phyloP scores from a whole-genome alignment of 2,113 vertebrate genomes.

The Argyrosomus japonicus region DNA sequence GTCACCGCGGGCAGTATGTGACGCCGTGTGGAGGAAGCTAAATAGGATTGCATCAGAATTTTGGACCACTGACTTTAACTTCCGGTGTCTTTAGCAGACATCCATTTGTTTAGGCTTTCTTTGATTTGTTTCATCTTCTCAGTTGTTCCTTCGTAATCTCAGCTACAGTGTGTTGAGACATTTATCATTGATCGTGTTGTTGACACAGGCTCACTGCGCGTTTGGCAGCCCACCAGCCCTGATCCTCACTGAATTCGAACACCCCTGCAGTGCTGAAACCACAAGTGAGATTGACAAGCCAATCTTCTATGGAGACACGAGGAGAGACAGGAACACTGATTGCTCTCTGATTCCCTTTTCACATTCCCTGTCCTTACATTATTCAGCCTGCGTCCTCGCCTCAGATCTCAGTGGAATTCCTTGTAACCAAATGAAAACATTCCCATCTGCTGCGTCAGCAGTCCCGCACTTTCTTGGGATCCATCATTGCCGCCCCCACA shows the following conservation, averaged over 20 bases:
- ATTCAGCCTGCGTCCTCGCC: constrained; percentile 42
- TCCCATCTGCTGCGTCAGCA: constrained; percentile 78
- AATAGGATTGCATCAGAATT: constrained; percentile 36
- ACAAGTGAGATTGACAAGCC: constrained; percentile 55
- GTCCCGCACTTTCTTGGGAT: constrained; percentile 63
- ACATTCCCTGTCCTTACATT: constrained; percentile 35
- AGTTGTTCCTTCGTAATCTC: background rate
- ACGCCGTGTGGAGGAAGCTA: constrained; percentile 30
- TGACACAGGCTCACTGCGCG: constrained; percentile 37
- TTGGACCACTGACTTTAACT: constrained; percentile 22
- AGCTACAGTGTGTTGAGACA: background rate
- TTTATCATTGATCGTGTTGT: constrained; percentile 25
- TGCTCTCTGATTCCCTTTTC: constrained; percentile 44
- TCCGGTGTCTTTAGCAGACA: constrained; percentile 26
- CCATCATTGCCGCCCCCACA: constrained; percentile 61
- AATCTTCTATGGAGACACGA: constrained; percentile 38
- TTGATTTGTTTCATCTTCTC: background rate
- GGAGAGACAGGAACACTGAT: constrained; percentile 44
- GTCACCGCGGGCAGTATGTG: constrained; percentile 29
- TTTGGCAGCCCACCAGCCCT: constrained; percentile 47
- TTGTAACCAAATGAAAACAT: constrained; percentile 75
- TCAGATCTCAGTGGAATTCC: constrained; percentile 66
- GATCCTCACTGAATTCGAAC: constrained; percentile 48
- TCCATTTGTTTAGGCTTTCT: background rate
- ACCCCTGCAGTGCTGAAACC: constrained; percentile 34